phyloP scores from a whole-genome alignment of 30 jellyfish, hydroid and myxozoan species.

The Cassiopea andromeda region DNA sequence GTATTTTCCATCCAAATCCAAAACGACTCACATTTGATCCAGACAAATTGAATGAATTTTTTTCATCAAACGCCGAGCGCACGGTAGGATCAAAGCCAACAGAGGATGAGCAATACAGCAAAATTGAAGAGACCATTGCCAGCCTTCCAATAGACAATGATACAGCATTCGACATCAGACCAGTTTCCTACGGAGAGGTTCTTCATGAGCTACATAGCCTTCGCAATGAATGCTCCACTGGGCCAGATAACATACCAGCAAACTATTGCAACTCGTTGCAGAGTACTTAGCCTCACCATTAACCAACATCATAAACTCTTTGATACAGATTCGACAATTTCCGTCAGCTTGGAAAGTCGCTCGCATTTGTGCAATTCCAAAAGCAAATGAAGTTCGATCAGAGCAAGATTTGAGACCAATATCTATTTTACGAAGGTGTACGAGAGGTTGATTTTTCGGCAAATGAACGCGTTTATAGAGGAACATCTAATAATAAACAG shows the following conservation, averaged over 20 bases:
- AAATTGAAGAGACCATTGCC: not conserved
- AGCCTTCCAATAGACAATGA: not conserved
- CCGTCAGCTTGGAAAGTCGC: conserved; percentile 10
- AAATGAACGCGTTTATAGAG: not conserved
- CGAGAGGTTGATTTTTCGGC: not conserved
- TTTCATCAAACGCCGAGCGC: not conserved
- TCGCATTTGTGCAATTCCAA: not conserved
- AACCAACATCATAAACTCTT: conserved; percentile 51
- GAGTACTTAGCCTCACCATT: conserved; percentile 42
- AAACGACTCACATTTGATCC: not conserved
- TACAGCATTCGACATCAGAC: not conserved
- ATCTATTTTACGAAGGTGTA: not conserved
- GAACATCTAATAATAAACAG: not conserved
- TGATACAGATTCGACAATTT: conserved; percentile 35
- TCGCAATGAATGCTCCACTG: conserved; percentile 53
- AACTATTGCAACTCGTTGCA: conserved; percentile 46
- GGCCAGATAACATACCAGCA: conserved; percentile 65
- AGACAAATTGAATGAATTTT: not conserved
- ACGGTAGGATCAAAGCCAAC: not conserved
- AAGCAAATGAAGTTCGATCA: not conserved
- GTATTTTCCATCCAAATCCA: conserved; percentile 27
- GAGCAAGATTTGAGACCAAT: not conserved
- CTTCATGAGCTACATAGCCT: not conserved
- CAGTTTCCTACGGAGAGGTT: conserved; percentile 32
- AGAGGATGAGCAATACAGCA: not conserved